phyloP scores from a whole-genome alignment of 2,797 vertebrate genomes.

The Anas capensis region DNA sequence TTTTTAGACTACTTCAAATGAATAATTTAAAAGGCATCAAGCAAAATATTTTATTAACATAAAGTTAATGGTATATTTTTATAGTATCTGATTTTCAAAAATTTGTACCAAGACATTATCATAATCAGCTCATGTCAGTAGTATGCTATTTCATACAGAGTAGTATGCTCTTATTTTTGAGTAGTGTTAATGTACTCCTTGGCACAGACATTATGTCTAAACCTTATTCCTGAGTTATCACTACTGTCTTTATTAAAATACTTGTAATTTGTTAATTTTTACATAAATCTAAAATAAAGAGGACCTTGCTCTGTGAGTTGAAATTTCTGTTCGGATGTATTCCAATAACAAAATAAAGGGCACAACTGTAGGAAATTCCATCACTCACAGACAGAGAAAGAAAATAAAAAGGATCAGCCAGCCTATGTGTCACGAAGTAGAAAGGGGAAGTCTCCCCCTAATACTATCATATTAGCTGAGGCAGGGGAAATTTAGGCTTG shows the following conservation, averaged over 20 bases:
- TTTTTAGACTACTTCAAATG: slow-evolving; percentile 86
- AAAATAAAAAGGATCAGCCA: slow-evolving; percentile 18
- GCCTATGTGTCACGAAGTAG: slow-evolving; percentile 9
- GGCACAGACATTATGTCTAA: slow-evolving; percentile 63
- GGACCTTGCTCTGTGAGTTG: slow-evolving; percentile 6
- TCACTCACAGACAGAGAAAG: background rate
- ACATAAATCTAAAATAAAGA: slow-evolving; percentile 42
- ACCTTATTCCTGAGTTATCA: slow-evolving; percentile 64
- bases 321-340: slow-evolving; percentile 51
- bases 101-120: slow-evolving; percentile 81
- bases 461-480: background rate
- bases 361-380: background rate
- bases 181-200: slow-evolving; percentile 76
- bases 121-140: slow-evolving; percentile 83
- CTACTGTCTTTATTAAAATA: slow-evolving; percentile 66
- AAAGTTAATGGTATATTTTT: slow-evolving; percentile 87
- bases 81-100: slow-evolving; percentile 84
- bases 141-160: slow-evolving; percentile 70
- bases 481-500: too few species aligned
- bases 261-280: slow-evolving; percentile 66
- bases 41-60: slow-evolving; percentile 88
- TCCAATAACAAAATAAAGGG: slow-evolving; percentile 21
- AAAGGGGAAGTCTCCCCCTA: slow-evolving; percentile 12
- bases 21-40: slow-evolving; percentile 86
- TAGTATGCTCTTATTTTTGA: slow-evolving; percentile 76